phyloP scores from a whole-genome alignment of 2,113 vertebrate species.

The Syrrhaptes paradoxus region DNA sequence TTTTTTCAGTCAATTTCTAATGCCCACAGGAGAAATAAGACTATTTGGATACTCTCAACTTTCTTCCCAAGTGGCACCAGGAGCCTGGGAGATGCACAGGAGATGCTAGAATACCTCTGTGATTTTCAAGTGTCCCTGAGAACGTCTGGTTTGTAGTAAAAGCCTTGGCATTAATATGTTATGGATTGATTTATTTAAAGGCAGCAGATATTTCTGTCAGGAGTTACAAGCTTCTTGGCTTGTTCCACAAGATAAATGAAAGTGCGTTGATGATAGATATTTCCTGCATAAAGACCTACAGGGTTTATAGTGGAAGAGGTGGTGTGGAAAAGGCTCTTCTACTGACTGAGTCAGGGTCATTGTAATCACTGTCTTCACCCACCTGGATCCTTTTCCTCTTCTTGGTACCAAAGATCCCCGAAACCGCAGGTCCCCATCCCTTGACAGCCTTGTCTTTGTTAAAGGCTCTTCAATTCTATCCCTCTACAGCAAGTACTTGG shows the following conservation, averaged over 20 bases:
- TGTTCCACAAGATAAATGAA: neutral
- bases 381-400: neutral
- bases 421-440: neutral
- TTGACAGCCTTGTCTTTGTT: neutral
- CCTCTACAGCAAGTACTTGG: neutral
- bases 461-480: neutral
- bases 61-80: neutral
- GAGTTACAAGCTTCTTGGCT: neutral
- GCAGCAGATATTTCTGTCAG: neutral
- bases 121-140: neutral
- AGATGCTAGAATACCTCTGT: neutral
- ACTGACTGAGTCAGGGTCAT: neutral
- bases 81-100: neutral
- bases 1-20: neutral
- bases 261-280: neutral
- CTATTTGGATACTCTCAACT: neutral
- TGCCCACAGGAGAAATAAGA: neutral
- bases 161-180: neutral
- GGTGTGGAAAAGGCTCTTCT: neutral
- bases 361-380: neutral
- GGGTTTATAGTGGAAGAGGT: neutral
- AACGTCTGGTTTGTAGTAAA: neutral
- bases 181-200: neutral
- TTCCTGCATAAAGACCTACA: neutral
- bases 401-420: neutral